Evolutionary conservation across 2,113 vertebrate genomes (phyloP).

Genomic region (Callipepla squamata): DNA sequence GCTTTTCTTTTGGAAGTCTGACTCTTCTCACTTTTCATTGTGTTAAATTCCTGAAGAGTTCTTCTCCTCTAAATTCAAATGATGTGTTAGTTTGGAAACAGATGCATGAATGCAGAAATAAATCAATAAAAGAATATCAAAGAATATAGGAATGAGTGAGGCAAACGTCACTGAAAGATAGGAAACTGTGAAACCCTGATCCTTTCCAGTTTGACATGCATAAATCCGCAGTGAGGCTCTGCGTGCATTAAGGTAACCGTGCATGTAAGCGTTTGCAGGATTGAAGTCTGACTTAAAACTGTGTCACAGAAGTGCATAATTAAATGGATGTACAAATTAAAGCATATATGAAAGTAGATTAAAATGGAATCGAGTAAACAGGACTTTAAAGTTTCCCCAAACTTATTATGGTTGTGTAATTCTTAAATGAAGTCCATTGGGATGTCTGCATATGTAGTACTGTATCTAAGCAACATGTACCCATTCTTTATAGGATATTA

Average conservation of each 20-base stretch:
- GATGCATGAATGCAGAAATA: constrained; percentile 10
- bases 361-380: neutral
- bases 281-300: neutral
- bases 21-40: neutral
- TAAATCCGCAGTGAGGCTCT: neutral
- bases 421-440: neutral
- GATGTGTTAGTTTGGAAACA: constrained; percentile 1
- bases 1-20: neutral
- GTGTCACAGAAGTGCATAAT: neutral
- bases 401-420: neutral
- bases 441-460: neutral
- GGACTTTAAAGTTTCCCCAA: neutral
- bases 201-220: neutral
- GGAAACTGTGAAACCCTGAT: neutral
- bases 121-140: neutral
- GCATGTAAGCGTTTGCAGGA: neutral
- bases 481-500: neutral
- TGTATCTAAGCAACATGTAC: constrained; percentile 24
- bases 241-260: neutral
- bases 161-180: neutral
- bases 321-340: constrained; percentile 9
- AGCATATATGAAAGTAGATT: neutral
- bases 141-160: constrained; percentile 27
- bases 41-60: neutral
- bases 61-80: constrained; percentile 12